phyloP scores from a whole-genome alignment of 2,113 vertebrate species.

The Fulica atra region DNA sequence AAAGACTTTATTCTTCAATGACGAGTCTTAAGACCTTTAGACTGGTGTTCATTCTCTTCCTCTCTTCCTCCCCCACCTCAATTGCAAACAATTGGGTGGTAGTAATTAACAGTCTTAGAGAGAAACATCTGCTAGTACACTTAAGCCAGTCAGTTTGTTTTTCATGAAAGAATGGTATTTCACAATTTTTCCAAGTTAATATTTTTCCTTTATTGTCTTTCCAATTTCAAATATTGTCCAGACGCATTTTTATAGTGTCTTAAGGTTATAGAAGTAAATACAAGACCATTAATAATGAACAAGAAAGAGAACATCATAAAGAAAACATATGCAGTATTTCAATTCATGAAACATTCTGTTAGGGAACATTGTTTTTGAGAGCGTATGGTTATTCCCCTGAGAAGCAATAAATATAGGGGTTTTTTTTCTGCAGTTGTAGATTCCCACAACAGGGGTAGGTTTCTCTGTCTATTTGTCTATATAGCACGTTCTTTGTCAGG shows the following conservation, averaged over 20 bases:
- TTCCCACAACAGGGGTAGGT: slow-evolving; percentile 4
- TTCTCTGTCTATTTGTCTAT: neutral
- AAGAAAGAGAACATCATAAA: slow-evolving; percentile 54
- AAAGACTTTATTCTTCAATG: neutral
- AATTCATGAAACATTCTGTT: slow-evolving; percentile 22
- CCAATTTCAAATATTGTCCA: slow-evolving; percentile 72
- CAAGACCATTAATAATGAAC: slow-evolving; percentile 65
- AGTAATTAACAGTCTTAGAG: slow-evolving; percentile 64
- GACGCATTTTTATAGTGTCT: slow-evolving; percentile 61
- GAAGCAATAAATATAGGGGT: slow-evolving; percentile 3
- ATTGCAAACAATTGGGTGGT: slow-evolving; percentile 56
- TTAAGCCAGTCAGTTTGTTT: slow-evolving; percentile 71
- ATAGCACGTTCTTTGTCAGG: neutral
- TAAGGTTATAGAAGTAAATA: slow-evolving; percentile 62
- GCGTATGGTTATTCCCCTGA: slow-evolving; percentile 47
- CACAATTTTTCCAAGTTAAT: slow-evolving; percentile 72
- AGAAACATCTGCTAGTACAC: slow-evolving; percentile 72
- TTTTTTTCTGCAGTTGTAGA: neutral
- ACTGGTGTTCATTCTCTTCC: neutral
- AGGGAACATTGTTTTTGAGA: slow-evolving; percentile 20
- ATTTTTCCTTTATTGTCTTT: slow-evolving; percentile 72
- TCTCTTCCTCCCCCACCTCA: neutral
- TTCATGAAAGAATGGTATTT: slow-evolving; percentile 69
- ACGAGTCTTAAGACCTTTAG: neutral
- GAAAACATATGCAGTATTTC: slow-evolving; percentile 62